Evolutionary conservation across 2,113 vertebrate species (phyloP).

Genomic region (Rousettus leschenaultii): DNA sequence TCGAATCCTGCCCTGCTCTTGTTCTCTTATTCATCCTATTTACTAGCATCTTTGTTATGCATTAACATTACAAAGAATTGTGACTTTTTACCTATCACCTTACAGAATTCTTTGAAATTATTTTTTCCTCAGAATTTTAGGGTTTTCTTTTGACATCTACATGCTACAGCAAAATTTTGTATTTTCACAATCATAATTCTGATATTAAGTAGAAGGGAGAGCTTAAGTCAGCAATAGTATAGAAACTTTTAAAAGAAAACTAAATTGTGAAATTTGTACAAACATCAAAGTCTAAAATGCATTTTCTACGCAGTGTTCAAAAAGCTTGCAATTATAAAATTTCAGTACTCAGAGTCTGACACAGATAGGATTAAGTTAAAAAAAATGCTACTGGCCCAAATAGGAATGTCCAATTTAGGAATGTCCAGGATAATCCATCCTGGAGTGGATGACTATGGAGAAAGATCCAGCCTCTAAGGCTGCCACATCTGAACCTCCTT

Average conservation of each 20-base stretch:
- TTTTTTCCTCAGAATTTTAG: background rate
- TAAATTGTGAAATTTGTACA: slow-evolving; percentile 28
- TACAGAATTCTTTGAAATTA: background rate
- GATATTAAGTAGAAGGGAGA: slow-evolving; percentile 5
- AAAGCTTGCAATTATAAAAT: slow-evolving; percentile 5
- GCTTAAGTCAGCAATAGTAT: background rate
- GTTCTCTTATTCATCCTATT: background rate
- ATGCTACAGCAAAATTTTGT: background rate
- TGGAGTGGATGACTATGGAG: background rate
- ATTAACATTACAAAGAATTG: background rate
- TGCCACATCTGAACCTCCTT: background rate
- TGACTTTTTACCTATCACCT: background rate
- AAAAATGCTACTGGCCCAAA: background rate
- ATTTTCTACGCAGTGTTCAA: slow-evolving; percentile 15
- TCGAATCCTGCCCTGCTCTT: background rate
- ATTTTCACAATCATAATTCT: slow-evolving; percentile 6
- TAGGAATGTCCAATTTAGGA: background rate
- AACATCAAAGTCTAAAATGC: slow-evolving; percentile 7
- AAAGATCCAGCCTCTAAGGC: background rate
- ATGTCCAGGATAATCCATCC: background rate
- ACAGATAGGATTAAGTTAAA: background rate
- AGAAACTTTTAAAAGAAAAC: slow-evolving; percentile 8
- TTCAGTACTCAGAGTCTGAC: background rate
- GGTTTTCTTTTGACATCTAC: slow-evolving; percentile 19
- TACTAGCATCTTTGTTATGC: background rate